Percentiles rank a stretch among this genome's conserved stretches.
phyloP scores from a whole-genome alignment of 53 echinoderm and acorn worm genomes.

The Glandiceps talaboti region DNA sequence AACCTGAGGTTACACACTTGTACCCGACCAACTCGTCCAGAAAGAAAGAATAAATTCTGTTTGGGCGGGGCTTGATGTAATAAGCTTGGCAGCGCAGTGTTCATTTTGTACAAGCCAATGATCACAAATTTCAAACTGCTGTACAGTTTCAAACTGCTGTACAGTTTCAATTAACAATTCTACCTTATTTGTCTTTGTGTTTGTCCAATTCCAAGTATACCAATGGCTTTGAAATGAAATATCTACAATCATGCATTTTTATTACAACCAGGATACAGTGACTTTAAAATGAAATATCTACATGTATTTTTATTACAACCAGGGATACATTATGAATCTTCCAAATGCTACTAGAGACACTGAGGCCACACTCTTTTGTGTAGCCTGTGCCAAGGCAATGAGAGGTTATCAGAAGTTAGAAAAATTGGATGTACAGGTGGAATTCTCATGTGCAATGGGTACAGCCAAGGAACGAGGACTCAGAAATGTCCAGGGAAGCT shows the following conservation, averaged over 20 bases:
- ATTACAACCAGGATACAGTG: neutral
- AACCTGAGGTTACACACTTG: too few relatives aligned
- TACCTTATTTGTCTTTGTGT: too few relatives aligned
- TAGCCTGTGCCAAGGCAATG: constrained; percentile 66
- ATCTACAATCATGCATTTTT: neutral
- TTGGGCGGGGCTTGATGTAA: too few relatives aligned
- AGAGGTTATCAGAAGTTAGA: constrained; percentile 59
- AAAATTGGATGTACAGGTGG: constrained; percentile 34
- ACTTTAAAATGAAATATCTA: neutral
- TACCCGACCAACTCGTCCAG: too few relatives aligned
- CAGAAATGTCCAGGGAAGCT: constrained; percentile 52
- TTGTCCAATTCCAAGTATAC: too few relatives aligned
- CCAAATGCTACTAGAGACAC: neutral
- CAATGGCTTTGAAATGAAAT: neutral
- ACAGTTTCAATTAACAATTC: too few relatives aligned
- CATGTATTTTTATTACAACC: neutral
- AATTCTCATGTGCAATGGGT: constrained; percentile 71
- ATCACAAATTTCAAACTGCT: too few relatives aligned
- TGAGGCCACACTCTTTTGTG: constrained; percentile 49
- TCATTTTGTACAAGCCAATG: too few relatives aligned
- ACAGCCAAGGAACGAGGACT: constrained; percentile 45
- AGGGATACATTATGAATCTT: neutral
- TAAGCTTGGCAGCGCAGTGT: too few relatives aligned
- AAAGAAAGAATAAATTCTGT: too few relatives aligned
- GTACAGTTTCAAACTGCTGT: too few relatives aligned